These are phyloP conservation scores for Nemotelus nigrinus DNA, from an alignment of 2,888 invertebrate species.

Conservation along the genomic window DNA sequence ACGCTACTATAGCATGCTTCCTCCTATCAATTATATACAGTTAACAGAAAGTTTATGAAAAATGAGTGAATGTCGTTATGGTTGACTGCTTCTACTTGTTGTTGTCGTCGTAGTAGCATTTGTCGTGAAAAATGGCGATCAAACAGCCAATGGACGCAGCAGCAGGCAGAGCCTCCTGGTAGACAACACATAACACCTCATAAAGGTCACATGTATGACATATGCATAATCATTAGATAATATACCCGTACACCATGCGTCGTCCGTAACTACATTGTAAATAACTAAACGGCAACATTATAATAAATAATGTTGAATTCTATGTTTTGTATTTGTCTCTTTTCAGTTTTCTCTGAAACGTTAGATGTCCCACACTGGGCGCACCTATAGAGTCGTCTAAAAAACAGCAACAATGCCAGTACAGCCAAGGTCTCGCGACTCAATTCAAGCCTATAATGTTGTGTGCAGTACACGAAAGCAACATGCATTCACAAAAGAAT, in stretches of 20 bases:
- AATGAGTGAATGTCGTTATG: not conserved
- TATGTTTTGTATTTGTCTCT: no score
- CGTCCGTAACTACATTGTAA: no score
- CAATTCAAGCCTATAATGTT: not conserved
- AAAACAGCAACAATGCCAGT: not conserved
- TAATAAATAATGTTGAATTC: no score
- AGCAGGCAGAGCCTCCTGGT: not conserved
- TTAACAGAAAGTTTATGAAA: constrained; percentile 2
- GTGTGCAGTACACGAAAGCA: not conserved
- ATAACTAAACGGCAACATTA: no score
- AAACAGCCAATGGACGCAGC: not conserved
- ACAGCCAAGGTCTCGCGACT: not conserved
- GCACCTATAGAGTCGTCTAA: not conserved
- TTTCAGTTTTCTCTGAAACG: no score
- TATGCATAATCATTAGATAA: constrained; percentile 38
- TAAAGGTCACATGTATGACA: constrained; percentile 38
- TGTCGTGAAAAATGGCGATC: not conserved
- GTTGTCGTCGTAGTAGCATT: no score
- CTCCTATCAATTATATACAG: not conserved
- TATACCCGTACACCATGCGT: not conserved
- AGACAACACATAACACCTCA: constrained; percentile 32
- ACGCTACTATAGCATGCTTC: no score
- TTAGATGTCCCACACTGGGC: not conserved
- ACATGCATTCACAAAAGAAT: not conserved
- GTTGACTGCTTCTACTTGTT: no score